A percentile compares a stretch with the other conserved stretches of the same genome.
Conservation (phyloP, 2,797 vertebrate species). For the Gallirallus australis region DNA sequence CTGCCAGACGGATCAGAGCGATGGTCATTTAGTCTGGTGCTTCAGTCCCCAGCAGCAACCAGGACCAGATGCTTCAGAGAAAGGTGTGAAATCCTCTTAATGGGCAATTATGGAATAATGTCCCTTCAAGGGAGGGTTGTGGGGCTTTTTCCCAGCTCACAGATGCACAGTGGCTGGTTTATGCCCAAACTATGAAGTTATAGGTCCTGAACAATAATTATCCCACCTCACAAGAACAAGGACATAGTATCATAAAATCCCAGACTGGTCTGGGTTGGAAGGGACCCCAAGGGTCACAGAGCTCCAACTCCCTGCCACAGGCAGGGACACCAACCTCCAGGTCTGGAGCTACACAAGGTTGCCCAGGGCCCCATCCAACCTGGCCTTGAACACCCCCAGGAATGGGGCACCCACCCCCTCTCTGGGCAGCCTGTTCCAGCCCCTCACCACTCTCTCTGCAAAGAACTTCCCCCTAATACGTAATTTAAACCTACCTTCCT, state of each 20-base stretch:
- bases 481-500: no score
- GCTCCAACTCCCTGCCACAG: no score
- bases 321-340: no score
- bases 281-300: no score
- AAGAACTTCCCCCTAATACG: no score
- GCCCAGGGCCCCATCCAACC: no score
- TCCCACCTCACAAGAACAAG: not conserved
- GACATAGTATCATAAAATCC: not conserved
- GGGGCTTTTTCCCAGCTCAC: not conserved
- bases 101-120: not conserved
- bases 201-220: not conserved
- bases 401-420: no score
- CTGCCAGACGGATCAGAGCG: not conserved
- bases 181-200: not conserved
- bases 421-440: no score
- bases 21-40: not conserved
- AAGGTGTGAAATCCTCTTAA: conserved; percentile 57
- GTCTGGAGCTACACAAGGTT: no score
- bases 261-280: no score
- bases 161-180: not conserved
- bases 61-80: not conserved
- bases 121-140: not conserved
- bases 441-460: no score
- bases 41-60: not conserved
- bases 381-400: no score